Evolutionary conservation across 2,797 vertebrate genomes (phyloP).

Genomic region (Rhincodon typus): DNA sequence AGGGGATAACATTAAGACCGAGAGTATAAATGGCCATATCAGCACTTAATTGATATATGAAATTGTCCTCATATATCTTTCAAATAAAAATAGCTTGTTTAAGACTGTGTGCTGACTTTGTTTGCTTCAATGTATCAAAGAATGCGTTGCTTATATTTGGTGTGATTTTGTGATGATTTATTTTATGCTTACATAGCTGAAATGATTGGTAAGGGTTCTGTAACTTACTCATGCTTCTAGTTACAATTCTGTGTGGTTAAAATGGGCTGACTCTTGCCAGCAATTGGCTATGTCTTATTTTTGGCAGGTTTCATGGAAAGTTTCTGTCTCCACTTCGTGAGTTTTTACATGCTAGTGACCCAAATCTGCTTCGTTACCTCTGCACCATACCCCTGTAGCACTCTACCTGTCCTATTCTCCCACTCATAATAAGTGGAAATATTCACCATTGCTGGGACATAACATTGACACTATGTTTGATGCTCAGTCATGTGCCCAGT

Average conservation of each 20-base stretch:
- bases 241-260: background rate
- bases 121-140: background rate
- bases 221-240: background rate
- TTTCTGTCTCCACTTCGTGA: too few relatives aligned
- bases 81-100: constrained; percentile 4
- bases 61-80: background rate
- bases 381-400: too few relatives aligned
- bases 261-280: background rate
- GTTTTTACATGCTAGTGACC: too few relatives aligned
- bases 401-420: too few relatives aligned
- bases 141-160: background rate
- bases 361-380: too few relatives aligned
- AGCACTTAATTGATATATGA: background rate
- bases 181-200: background rate
- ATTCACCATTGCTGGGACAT: too few relatives aligned
- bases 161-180: background rate
- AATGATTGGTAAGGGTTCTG: background rate
- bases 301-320: too few relatives aligned
- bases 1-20: background rate
- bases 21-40: background rate
- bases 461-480: too few relatives aligned
- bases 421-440: too few relatives aligned
- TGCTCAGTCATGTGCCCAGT: too few relatives aligned
- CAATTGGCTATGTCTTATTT: too few relatives aligned
- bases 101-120: background rate